Evolutionary conservation across 2,888 invertebrate species (phyloP).

Genomic region (Hypercompe scribonia): DNA sequence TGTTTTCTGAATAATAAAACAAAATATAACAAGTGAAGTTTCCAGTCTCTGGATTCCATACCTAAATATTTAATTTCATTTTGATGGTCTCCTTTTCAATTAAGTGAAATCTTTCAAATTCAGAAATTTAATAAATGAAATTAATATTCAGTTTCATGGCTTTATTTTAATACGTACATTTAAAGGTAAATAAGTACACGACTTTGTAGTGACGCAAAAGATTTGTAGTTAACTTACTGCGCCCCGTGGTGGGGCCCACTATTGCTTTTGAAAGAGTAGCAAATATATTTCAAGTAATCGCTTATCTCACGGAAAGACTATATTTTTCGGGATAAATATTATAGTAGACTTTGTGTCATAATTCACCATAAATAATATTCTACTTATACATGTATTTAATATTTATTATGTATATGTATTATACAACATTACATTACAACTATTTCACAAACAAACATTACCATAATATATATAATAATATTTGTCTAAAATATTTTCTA

Average conservation of each 20-base stretch:
- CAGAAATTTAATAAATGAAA: not conserved
- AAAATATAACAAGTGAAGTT: not conserved
- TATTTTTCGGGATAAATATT: too few relatives aligned
- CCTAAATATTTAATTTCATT: not conserved
- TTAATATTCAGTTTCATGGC: not conserved
- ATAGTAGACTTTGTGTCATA: too few relatives aligned
- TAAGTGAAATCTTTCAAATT: not conserved
- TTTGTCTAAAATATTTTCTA: too few relatives aligned
- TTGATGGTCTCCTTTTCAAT: not conserved
- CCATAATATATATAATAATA: too few relatives aligned
- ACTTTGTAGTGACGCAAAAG: not conserved
- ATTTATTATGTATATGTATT: too few relatives aligned
- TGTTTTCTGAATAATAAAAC: not conserved
- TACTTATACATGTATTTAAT: too few relatives aligned
- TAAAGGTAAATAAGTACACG: not conserved
- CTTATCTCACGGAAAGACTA: not conserved
- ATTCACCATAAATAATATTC: too few relatives aligned
- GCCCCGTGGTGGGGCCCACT: not conserved
- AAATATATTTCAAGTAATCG: not conserved
- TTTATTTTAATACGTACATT: not conserved
- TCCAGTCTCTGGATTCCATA: not conserved
- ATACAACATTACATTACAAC: too few relatives aligned
- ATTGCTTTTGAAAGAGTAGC: not conserved
- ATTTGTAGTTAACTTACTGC: not conserved
- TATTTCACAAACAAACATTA: too few relatives aligned